Evolutionary conservation across 1,140 invertebrate species (phyloP).

Genomic region (Orchesella cincta): DNA sequence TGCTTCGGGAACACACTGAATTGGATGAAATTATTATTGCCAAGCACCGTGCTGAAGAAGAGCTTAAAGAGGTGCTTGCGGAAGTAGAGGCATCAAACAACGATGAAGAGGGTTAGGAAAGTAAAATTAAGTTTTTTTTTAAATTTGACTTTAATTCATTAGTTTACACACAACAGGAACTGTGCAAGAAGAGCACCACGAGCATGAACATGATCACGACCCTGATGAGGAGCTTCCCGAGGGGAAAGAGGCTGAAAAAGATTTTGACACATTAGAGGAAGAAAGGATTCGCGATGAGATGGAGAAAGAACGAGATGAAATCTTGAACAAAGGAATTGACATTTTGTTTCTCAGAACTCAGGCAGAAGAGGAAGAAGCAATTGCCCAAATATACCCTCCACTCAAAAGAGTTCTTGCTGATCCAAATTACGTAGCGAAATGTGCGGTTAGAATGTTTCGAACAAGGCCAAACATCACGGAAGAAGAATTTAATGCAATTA

Average conservation of each 20-base stretch:
- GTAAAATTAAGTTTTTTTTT: too few species aligned
- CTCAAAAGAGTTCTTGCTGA: constrained; percentile 11
- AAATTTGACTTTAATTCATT: too few species aligned
- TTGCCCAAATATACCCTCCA: not conserved
- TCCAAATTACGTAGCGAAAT: not conserved
- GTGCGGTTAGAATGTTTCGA: constrained; percentile 13
- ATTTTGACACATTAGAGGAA: not conserved
- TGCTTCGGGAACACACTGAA: constrained; percentile 32
- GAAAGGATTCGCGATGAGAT: not conserved
- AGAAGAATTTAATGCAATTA: constrained; percentile 44
- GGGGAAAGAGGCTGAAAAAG: too few species aligned
- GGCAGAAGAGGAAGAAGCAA: constrained; percentile 25
- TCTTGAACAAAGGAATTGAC: not conserved
- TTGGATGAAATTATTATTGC: constrained; percentile 13
- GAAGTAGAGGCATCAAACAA: too few species aligned
- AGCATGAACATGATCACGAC: too few species aligned
- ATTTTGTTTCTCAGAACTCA: not conserved
- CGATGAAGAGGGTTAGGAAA: too few species aligned
- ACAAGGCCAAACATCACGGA: constrained; percentile 28
- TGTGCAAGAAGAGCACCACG: too few species aligned
- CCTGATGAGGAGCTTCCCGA: too few species aligned
- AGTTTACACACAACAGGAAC: too few species aligned
- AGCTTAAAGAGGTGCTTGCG: too few species aligned
- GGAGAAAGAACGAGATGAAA: not conserved
- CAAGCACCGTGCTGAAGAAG: constrained; percentile 9